Evolutionary conservation across 2,797 vertebrate genomes (phyloP), one percentile per base, ranked within the genome.

Genomic region (Channallabes apus): DNA sequence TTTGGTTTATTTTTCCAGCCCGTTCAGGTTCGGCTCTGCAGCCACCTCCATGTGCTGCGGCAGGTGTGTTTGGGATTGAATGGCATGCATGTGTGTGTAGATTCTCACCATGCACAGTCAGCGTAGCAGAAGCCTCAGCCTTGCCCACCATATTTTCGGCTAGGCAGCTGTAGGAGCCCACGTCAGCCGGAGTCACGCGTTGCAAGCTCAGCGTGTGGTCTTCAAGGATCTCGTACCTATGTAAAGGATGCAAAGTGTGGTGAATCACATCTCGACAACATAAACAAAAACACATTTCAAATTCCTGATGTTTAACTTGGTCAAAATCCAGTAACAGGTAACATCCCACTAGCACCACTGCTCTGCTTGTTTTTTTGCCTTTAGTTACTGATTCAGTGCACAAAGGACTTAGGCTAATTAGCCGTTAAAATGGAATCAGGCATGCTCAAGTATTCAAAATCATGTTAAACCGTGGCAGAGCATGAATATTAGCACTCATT

Each of bases 141-240:
- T 99, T 99, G 90, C 98, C 98, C 92, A 99, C 97, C 97, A 99
- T 98, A 93, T 99, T 99, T 94, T 99, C 98, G 0, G 98, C 98
- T 84, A 99, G 96, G 84, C 98, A 99, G 67, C 96, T 98, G 84
- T 99, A 99, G 0, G 98, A 97, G 58, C 98, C 98, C 80, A 96
- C 97, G 65, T 99, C 98, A 27, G 95, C 95, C 7, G 97, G 96
- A 67, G 89, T 95, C 83, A 99, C 95, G 5, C 97, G 97, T 18
- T 96, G 96, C 59, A 99, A 96, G 94, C 97, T 98, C 92, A 99
- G 93, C 38, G 98, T 99, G 93, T 99, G 97, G 91, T 99, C 98
- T 91, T 99, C 98, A 58, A 95, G 97, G 80, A 99, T 99, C 93
- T 99, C 98, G 0, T 96, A 97, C 89, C 98, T 99, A 89, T 9